Evolutionary conservation across 2,888 invertebrate species (phyloP).

Genomic region (Andrena camellia): DNA sequence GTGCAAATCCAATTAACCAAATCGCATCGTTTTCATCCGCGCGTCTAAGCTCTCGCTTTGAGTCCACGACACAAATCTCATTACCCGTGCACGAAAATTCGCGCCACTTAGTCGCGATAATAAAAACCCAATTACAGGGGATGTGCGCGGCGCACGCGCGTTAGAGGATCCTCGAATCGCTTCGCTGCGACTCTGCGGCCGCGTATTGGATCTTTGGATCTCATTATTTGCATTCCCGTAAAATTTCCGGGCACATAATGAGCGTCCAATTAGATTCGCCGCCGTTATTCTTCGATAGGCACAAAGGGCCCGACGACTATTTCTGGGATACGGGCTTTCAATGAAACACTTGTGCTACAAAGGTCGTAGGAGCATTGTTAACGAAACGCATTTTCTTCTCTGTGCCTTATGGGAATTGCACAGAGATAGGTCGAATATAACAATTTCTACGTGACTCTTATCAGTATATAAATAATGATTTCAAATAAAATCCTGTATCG

Average conservation of each 20-base stretch:
- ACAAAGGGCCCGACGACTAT: too few relatives aligned
- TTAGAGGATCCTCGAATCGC: neutral
- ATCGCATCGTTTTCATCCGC: constrained; percentile 3
- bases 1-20: constrained; percentile 45
- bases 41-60: constrained; percentile 11
- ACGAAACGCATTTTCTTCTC: too few relatives aligned
- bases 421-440: too few relatives aligned
- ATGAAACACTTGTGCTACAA: too few relatives aligned
- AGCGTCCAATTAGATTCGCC: neutral
- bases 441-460: too few relatives aligned
- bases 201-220: neutral
- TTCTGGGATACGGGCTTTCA: too few relatives aligned
- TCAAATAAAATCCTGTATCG: too few relatives aligned
- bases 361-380: too few relatives aligned
- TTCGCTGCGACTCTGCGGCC: neutral
- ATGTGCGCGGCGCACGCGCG: neutral
- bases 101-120: constrained; percentile 25
- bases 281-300: neutral
- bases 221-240: neutral
- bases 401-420: too few relatives aligned
- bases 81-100: constrained; percentile 10
- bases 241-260: neutral
- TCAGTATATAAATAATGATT: too few relatives aligned
- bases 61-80: constrained; percentile 26
- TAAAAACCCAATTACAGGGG: constrained; percentile 21